A percentile compares a stretch with the other conserved stretches of the same genome.
Conservation (phyloP, 2,113 vertebrate genomes). For the Nibea albiflora region DNA sequence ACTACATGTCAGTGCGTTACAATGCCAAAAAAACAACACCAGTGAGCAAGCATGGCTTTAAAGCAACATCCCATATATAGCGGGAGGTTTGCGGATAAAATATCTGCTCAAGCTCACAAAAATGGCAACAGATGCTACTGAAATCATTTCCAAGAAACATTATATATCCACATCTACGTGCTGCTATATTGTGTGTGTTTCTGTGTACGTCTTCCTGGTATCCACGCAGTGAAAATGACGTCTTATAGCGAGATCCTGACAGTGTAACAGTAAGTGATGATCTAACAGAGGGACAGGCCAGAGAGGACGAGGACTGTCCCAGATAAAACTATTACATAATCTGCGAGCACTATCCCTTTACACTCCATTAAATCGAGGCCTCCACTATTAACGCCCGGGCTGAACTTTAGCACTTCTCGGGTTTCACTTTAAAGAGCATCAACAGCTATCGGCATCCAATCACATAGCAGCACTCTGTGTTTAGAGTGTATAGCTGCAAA, state of each 20-base stretch:
- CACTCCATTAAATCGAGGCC: slow-evolving; percentile 64
- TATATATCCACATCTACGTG: slow-evolving; percentile 10
- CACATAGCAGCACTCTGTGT: slow-evolving; percentile 6
- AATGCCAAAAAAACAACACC: background rate
- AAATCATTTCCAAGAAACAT: slow-evolving; percentile 42
- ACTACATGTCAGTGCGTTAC: background rate
- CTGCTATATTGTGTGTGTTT: background rate
- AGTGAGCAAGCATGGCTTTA: background rate
- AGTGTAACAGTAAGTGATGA: slow-evolving; percentile 52
- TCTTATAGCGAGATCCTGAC: slow-evolving; percentile 25
- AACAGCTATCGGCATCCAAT: slow-evolving; percentile 43
- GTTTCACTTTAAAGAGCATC: slow-evolving; percentile 59
- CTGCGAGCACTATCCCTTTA: slow-evolving; percentile 68
- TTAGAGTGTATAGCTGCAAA: background rate
- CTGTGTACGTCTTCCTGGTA: slow-evolving; percentile 20
- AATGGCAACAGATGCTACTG: slow-evolving; percentile 42
- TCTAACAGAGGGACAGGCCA: slow-evolving; percentile 32
- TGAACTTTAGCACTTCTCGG: slow-evolving; percentile 61
- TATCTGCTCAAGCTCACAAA: slow-evolving; percentile 32
- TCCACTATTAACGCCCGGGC: slow-evolving; percentile 43
- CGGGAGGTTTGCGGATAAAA: slow-evolving; percentile 33
- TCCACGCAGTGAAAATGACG: slow-evolving; percentile 32
- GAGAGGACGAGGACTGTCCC: slow-evolving; percentile 38
- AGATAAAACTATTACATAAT: slow-evolving; percentile 73
- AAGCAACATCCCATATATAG: slow-evolving; percentile 20